phyloP scores from a whole-genome alignment of 2,797 vertebrate species.

The Sebastolobus alascanus region DNA sequence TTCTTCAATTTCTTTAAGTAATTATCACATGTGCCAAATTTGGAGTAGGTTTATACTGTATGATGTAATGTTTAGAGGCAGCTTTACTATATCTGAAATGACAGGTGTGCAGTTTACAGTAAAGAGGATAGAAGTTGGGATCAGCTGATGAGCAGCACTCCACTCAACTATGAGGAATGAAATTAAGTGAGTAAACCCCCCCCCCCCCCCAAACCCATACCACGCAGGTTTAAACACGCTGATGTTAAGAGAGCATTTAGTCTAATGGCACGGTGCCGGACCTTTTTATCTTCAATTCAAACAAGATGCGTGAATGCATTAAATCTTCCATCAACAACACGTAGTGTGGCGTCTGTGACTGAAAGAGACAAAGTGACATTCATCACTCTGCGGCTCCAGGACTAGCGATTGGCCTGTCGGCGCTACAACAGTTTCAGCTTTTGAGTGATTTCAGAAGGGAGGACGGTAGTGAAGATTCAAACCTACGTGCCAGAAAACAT shows the following conservation, averaged over 20 bases:
- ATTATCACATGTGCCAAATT: not conserved
- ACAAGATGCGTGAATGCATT: slow-evolving; percentile 30
- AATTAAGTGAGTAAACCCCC: slow-evolving; percentile 32
- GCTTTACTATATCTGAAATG: not conserved
- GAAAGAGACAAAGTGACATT: slow-evolving; percentile 12
- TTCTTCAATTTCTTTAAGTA: not conserved
- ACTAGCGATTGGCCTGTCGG: slow-evolving; percentile 25
- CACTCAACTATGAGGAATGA: slow-evolving; percentile 16
- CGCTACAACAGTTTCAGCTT: slow-evolving; percentile 29
- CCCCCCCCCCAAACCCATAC: slow-evolving; percentile 1
- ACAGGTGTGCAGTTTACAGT: slow-evolving; percentile 21
- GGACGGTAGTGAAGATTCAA: slow-evolving; percentile 11
- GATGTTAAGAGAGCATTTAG: slow-evolving; percentile 22
- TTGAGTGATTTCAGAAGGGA: slow-evolving; percentile 33
- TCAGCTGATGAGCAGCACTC: slow-evolving; percentile 28
- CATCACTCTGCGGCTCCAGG: slow-evolving; percentile 29
- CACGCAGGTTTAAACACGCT: slow-evolving; percentile 10
- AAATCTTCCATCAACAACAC: slow-evolving; percentile 32
- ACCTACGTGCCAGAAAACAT: slow-evolving; percentile 15
- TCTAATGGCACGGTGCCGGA: slow-evolving; percentile 17
- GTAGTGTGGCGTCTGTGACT: slow-evolving; percentile 7
- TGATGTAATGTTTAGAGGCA: not conserved
- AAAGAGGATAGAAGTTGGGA: slow-evolving; percentile 32
- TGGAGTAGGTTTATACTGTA: not conserved
- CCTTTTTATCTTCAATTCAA: slow-evolving; percentile 39